These are phyloP conservation scores for Rhabdophis nuchalis DNA, from an alignment of 2,797 vertebrate species.

Conservation along the genomic window DNA sequence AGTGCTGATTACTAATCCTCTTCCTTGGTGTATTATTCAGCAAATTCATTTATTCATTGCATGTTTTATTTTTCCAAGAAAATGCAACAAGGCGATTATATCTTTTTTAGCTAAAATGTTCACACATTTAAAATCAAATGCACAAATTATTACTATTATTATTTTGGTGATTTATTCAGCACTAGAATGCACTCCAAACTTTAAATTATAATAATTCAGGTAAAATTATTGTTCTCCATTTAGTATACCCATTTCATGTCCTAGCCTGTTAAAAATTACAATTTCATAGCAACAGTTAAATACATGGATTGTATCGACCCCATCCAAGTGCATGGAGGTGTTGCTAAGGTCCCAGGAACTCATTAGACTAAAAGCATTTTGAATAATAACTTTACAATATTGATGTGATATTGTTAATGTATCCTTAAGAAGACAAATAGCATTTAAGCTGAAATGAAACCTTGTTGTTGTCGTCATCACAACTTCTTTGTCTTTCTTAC, in stretches of 20 bases:
- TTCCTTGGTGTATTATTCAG: constrained; percentile 40
- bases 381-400: not conserved
- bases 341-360: not conserved
- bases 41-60: constrained; percentile 5
- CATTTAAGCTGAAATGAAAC: not conserved
- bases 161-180: constrained; percentile 43
- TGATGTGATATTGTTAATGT: not conserved
- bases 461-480: not conserved
- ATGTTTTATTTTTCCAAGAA: constrained; percentile 1
- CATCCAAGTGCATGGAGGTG: not conserved
- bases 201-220: not conserved
- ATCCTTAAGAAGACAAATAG: not conserved
- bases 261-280: not conserved
- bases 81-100: not conserved
- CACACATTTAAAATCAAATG: not conserved
- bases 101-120: not conserved
- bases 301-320: not conserved
- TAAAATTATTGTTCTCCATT: not conserved
- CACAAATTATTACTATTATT: not conserved
- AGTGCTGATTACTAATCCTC: constrained; percentile 37
- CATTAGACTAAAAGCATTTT: not conserved
- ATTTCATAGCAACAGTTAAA: not conserved
- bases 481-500: not conserved
- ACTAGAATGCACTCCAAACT: constrained; percentile 36
- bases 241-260: not conserved